A percentile compares a stretch with the other conserved stretches of the same genome.
Evolutionary conservation across 2,113 vertebrate genomes (phyloP).

Genomic region (Salvator merianae): DNA sequence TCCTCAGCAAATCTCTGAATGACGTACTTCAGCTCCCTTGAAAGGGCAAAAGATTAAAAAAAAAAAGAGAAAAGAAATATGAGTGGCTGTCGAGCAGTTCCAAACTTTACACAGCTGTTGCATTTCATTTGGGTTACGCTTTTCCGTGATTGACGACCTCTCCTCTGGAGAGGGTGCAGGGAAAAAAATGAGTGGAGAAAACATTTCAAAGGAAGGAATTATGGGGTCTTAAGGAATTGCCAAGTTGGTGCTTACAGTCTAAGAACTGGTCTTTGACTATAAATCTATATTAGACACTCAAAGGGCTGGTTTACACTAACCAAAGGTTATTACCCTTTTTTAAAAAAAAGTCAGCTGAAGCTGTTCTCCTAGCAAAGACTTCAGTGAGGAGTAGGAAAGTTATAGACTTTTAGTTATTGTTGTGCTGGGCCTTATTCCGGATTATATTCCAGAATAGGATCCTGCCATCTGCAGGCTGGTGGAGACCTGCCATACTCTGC

Average conservation of each 20-base stretch:
- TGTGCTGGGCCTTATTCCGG: no score
- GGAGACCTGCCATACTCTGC: no score
- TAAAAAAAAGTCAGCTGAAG: neutral
- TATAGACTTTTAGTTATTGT: no score
- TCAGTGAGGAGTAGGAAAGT: neutral
- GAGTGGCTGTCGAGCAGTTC: neutral
- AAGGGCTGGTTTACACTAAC: no score
- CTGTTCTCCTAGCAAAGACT: neutral
- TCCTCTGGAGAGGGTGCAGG: slow-evolving; percentile 12
- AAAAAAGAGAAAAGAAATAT: neutral
- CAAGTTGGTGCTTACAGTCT: slow-evolving; percentile 25
- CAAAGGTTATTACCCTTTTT: no score
- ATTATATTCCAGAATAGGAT: no score
- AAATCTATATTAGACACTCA: slow-evolving; percentile 11
- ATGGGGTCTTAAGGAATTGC: neutral
- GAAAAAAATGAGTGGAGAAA: slow-evolving; percentile 15
- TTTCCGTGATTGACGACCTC: neutral
- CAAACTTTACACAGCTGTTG: slow-evolving; percentile 4
- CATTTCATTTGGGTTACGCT: slow-evolving; percentile 29
- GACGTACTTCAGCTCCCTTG: slow-evolving; percentile 95
- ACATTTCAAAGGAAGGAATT: slow-evolving; percentile 32
- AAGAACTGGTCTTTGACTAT: slow-evolving; percentile 19
- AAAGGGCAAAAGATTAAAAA: slow-evolving; percentile 21
- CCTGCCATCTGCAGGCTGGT: no score
- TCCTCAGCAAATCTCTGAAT: slow-evolving; percentile 99